Conservation (phyloP, 1,140 invertebrate genomes). For the Brachystomella parvula region DNA sequence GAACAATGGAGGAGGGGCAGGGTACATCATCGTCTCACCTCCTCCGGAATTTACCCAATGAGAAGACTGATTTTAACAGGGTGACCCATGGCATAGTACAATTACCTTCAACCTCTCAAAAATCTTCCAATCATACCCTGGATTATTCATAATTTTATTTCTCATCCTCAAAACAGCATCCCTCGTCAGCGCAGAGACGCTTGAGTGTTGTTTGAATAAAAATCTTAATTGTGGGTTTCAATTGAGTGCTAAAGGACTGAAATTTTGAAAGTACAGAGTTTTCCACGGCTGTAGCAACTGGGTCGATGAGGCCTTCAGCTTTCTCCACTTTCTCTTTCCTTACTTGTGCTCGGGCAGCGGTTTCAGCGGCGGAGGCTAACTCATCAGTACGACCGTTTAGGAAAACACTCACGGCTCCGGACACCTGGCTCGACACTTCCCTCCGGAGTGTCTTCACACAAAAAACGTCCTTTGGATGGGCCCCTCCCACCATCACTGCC, state of each 20-base stretch:
- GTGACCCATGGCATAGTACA: background rate
- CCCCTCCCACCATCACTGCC: background rate
- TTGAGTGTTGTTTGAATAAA: slow-evolving; percentile 2
- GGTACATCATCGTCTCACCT: background rate
- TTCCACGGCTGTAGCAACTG: background rate
- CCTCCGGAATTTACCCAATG: background rate
- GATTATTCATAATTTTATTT: background rate
- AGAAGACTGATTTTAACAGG: background rate
- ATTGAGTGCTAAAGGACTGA: background rate
- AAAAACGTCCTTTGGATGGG: background rate
- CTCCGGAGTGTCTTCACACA: background rate
- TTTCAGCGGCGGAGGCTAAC: background rate
- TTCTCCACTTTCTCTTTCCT: background rate
- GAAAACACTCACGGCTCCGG: background rate
- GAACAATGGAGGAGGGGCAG: no score
- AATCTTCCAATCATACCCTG: background rate
- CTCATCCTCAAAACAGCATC: background rate
- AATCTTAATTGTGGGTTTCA: background rate
- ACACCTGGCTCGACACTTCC: background rate
- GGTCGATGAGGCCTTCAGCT: background rate
- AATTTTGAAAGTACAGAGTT: background rate
- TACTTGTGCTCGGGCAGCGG: background rate
- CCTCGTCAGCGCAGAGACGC: background rate
- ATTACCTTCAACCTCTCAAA: background rate
- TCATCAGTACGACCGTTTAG: background rate